Evolutionary conservation across 2,888 invertebrate genomes (phyloP), one percentile per base, ranked within the genome.

Genomic region (Shargacucullia verbasci): DNA sequence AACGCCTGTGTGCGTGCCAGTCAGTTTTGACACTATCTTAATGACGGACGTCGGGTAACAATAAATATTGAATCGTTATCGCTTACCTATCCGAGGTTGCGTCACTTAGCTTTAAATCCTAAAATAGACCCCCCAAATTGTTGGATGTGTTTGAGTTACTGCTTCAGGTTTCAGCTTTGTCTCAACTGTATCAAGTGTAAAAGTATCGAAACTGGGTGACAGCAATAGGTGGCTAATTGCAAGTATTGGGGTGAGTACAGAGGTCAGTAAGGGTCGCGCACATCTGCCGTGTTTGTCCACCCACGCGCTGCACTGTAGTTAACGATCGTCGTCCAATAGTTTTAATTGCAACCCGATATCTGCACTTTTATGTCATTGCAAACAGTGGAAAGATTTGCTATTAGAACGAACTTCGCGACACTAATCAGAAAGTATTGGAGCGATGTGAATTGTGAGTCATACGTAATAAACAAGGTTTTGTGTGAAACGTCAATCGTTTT

Each of bases 21-120:
- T 87, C 78, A 91, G 88, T 92, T 93, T 91, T 93, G 93, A 93
- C 93, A 92, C 92, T 94, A 94, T 94, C 94, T 94, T 94, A 94
- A 94, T 93, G 93, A 92, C 92, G 84, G 86, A 89, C 92, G 87
- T 88, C 86, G 88, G 89, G 86, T 90, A 90, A 92, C 93, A 92
- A 93, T 93, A 93, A 93, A 94, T 94, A 92, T 92, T 86, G 91
- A 85, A 90, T 85, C 87, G 89, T 93, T 93, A 93, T 94, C 92
- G 85, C 84, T 83, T 81, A 83, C 85, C 89, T 90, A 91, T 88
- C 81, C 85, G 79, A 78, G 78, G 83, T 85, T 85, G 85, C 86
- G 88, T 90, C 90, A 89, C 82, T 76, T 80, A 81, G 77, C 79
- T 81, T 86, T 83, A 84, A 81, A 81, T 87, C 85, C 87, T 87